These are phyloP conservation scores for Pedetes capensis DNA, from an alignment of 2,113 vertebrate genomes.

Conservation along the genomic window DNA sequence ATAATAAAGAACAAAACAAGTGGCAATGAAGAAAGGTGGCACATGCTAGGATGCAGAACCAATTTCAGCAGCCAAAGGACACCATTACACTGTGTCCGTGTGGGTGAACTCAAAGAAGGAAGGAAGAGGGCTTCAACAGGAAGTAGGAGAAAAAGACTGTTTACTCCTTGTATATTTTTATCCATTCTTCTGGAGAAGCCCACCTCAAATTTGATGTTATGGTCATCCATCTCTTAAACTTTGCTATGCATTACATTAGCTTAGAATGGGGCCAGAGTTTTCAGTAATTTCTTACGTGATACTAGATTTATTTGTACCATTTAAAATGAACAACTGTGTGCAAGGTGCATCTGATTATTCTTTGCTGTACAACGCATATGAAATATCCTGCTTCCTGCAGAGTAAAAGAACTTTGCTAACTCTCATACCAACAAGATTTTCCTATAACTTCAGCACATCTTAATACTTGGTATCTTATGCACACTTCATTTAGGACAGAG, in stretches of 20 bases:
- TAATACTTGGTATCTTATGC: slow-evolving; percentile 33
- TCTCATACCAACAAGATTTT: background rate
- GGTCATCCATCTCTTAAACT: background rate
- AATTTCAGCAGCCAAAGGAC: background rate
- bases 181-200: background rate
- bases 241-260: background rate
- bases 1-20: background rate
- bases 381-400: background rate
- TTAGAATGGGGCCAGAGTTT: background rate
- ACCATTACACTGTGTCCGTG: background rate
- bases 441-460: background rate
- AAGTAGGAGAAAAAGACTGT: background rate
- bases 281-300: background rate
- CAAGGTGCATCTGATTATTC: background rate
- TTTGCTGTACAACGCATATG: background rate
- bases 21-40: background rate
- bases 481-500: slow-evolving; percentile 20
- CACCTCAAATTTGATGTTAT: background rate
- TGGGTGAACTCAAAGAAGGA: accelerated
- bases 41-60: background rate
- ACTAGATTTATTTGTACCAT: background rate
- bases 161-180: background rate
- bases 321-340: background rate
- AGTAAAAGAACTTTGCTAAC: background rate
- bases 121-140: no score